Percentiles rank a stretch among this genome's conserved stretches.
These are phyloP conservation scores for Catharus minimus DNA, from an alignment of 2,113 vertebrate species.

Conservation along the genomic window DNA sequence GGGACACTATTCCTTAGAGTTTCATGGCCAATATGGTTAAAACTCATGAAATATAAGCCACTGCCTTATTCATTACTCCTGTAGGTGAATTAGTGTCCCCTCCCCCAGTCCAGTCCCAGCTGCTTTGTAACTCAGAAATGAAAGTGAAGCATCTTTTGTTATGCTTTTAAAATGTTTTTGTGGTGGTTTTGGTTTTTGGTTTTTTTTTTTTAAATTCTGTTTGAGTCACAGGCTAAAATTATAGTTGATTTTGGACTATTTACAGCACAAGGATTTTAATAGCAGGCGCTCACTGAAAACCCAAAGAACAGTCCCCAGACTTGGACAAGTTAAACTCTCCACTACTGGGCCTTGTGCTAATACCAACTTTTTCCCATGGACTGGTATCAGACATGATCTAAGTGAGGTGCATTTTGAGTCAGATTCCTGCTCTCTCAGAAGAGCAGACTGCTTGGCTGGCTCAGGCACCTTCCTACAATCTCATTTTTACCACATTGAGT, in stretches of 20 bases:
- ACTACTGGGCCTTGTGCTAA: not conserved
- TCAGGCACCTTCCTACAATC: not conserved
- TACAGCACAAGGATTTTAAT: conserved; percentile 42
- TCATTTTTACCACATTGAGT: not conserved
- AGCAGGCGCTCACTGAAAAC: not conserved
- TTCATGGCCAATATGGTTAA: not conserved
- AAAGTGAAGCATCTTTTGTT: conserved; percentile 30
- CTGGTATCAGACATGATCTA: conserved; percentile 30
- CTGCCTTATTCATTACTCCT: not conserved
- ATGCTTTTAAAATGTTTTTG: not conserved
- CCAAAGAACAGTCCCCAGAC: conserved; percentile 22
- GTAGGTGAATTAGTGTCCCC: not conserved
- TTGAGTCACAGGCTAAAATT: conserved; percentile 40
- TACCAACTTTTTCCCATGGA: conserved; percentile 51
- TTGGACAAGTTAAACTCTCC: not conserved
- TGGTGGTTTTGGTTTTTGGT: not conserved
- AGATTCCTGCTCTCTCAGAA: not conserved
- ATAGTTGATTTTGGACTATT: conserved; percentile 33
- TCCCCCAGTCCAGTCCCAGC: not conserved
- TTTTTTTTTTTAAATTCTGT: not conserved
- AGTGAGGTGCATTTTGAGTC: not conserved
- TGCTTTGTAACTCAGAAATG: not conserved
- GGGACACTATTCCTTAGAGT: not conserved
- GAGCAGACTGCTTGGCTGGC: not conserved
- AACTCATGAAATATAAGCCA: not conserved